phyloP scores from a whole-genome alignment of 2,888 invertebrate genomes.

The Leptogaster cylindrica region DNA sequence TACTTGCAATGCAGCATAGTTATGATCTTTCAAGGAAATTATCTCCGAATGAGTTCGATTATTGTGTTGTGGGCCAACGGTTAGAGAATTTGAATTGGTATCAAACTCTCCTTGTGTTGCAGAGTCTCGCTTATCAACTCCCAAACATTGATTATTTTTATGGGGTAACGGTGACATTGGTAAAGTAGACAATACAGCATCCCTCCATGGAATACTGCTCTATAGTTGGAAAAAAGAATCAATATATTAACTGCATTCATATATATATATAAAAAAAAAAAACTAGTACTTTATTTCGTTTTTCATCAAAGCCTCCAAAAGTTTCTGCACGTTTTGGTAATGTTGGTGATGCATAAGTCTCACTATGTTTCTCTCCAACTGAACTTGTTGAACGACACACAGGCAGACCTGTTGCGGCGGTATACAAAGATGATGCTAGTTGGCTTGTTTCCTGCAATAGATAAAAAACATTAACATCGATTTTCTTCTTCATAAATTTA shows the following conservation, averaged over 20 bases:
- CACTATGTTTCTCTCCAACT: constrained; percentile 90
- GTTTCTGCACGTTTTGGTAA: constrained; percentile 93
- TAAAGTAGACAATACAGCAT: constrained; percentile 63
- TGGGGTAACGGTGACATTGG: constrained; percentile 59
- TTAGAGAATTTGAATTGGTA: constrained; percentile 47
- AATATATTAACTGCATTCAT: neutral
- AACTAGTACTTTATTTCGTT: constrained; percentile 56
- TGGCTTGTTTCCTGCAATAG: constrained; percentile 72
- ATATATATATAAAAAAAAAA: neutral
- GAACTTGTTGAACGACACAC: constrained; percentile 91
- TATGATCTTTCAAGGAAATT: constrained; percentile 56
- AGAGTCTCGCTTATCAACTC: constrained; percentile 54
- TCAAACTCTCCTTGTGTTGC: constrained; percentile 50
- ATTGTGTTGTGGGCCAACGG: constrained; percentile 47
- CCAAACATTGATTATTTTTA: constrained; percentile 48
- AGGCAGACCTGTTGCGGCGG: constrained; percentile 71
- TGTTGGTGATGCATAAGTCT: constrained; percentile 82
- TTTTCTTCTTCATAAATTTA: neutral
- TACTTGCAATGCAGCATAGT: constrained; percentile 77
- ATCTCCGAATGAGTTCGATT: constrained; percentile 49
- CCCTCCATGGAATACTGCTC: constrained; percentile 62
- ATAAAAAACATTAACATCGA: neutral
- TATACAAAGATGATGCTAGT: constrained; percentile 75
- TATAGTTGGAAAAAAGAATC: constrained; percentile 22
- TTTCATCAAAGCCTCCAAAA: constrained; percentile 91